These are phyloP conservation scores for Leptinotarsa undecemlineata DNA, from an alignment of 1,140 invertebrate genomes.

Conservation along the genomic window DNA sequence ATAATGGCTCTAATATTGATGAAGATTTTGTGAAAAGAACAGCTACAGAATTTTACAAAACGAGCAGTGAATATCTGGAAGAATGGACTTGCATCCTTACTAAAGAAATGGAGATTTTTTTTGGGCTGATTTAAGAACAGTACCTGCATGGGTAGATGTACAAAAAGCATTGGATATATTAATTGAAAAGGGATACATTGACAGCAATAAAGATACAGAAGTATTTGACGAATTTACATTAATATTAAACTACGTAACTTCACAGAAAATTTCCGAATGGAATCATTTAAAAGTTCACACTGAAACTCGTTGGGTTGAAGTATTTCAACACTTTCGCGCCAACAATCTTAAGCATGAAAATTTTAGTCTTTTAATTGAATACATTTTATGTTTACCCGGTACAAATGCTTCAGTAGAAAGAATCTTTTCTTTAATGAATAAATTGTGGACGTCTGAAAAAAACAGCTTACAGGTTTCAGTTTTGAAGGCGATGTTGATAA, in stretches of 20 bases:
- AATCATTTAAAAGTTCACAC: conserved; percentile 43
- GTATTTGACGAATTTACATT: conserved; percentile 43
- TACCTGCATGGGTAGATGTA: conserved; percentile 43
- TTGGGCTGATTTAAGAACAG: conserved; percentile 44
- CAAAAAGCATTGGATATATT: conserved; percentile 43
- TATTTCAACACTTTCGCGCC: conserved; percentile 19
- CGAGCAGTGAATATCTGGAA: too few relatives aligned
- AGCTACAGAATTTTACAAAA: too few relatives aligned
- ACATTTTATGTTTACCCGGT: conserved; percentile 28
- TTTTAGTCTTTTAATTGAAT: conserved; percentile 43
- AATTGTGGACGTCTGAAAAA: conserved; percentile 31
- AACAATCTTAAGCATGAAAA: conserved; percentile 46
- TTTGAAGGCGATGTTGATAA: conserved; percentile 44
- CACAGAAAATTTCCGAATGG: conserved; percentile 43
- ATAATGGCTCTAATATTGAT: conserved; percentile 34
- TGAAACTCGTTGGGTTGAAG: conserved; percentile 47
- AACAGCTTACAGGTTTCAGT: conserved; percentile 23
- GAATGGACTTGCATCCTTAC: conserved; percentile 34
- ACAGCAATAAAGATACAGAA: conserved; percentile 41
- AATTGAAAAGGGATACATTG: conserved; percentile 47
- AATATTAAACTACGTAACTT: conserved; percentile 40
- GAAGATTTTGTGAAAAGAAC: conserved; percentile 42
- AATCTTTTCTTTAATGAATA: conserved; percentile 29
- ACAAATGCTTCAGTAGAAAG: conserved; percentile 26
- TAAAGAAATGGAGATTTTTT: conserved; percentile 44